These are phyloP conservation scores for Astropecten irregularis DNA, from an alignment of 53 echinoderm and acorn worm genomes.

Conservation along the genomic window DNA sequence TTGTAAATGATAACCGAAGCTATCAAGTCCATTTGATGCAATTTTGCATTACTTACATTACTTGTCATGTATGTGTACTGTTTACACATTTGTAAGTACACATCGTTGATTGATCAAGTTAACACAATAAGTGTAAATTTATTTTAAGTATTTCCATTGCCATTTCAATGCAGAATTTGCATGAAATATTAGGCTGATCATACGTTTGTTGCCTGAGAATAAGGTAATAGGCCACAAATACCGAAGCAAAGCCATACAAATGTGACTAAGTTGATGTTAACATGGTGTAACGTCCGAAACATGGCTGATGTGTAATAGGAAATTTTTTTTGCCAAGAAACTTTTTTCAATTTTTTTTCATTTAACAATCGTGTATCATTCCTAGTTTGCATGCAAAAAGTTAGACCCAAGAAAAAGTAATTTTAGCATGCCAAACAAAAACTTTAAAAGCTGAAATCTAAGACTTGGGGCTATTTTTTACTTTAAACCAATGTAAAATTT, in stretches of 20 bases:
- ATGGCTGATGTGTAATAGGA: background rate
- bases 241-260: background rate
- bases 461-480: background rate
- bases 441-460: background rate
- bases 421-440: background rate
- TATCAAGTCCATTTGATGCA: background rate
- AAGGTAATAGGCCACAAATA: background rate
- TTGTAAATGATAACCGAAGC: background rate
- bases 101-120: background rate
- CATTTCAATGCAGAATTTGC: background rate
- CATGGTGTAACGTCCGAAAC: background rate
- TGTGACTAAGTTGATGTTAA: background rate
- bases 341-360: background rate
- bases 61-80: background rate
- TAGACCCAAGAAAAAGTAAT: background rate
- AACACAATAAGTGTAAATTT: background rate
- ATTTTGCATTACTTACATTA: background rate
- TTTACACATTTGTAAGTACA: background rate
- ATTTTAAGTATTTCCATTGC: background rate
- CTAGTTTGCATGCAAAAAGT: background rate
- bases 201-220: background rate
- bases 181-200: background rate
- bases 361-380: background rate
- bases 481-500: slow-evolving; percentile 8
- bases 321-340: background rate